Percentiles rank a stretch among this genome's conserved stretches.
Evolutionary conservation across 2,888 invertebrate species (phyloP).

Genomic region (Metallyticus violacea): DNA sequence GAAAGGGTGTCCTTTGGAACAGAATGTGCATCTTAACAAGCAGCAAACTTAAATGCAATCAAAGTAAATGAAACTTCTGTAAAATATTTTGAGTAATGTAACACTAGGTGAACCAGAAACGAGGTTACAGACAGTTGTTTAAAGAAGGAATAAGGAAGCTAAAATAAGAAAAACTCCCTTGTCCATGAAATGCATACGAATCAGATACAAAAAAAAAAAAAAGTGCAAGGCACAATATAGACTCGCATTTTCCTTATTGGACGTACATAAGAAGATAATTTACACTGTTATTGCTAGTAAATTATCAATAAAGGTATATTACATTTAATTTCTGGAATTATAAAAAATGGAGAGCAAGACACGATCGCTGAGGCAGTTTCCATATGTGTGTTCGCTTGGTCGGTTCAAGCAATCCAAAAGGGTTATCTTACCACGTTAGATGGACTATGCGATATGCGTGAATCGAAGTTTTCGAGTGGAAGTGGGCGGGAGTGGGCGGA

Average conservation of each 20-base stretch:
- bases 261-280: background rate
- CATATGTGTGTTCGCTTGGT: background rate
- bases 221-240: background rate
- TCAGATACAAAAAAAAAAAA: background rate
- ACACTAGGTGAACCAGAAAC: too few relatives aligned
- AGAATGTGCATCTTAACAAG: too few relatives aligned
- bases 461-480: slow-evolving; percentile 1
- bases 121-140: too few relatives aligned
- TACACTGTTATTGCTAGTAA: background rate
- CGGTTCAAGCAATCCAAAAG: background rate
- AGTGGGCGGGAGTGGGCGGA: slow-evolving; percentile 12
- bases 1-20: too few relatives aligned
- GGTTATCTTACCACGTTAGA: background rate
- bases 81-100: too few relatives aligned
- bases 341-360: background rate
- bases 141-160: background rate
- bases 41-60: too few relatives aligned
- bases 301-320: background rate
- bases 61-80: too few relatives aligned
- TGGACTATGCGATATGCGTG: background rate
- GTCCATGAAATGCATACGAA: background rate
- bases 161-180: background rate
- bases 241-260: too few relatives aligned
- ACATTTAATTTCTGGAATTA: background rate
- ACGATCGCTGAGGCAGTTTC: too few relatives aligned